Percentiles rank a stretch among this genome's conserved stretches.
These are phyloP conservation scores for Ptilorrhoa leucosticta DNA, from an alignment of 2,113 vertebrate genomes.

Conservation along the genomic window DNA sequence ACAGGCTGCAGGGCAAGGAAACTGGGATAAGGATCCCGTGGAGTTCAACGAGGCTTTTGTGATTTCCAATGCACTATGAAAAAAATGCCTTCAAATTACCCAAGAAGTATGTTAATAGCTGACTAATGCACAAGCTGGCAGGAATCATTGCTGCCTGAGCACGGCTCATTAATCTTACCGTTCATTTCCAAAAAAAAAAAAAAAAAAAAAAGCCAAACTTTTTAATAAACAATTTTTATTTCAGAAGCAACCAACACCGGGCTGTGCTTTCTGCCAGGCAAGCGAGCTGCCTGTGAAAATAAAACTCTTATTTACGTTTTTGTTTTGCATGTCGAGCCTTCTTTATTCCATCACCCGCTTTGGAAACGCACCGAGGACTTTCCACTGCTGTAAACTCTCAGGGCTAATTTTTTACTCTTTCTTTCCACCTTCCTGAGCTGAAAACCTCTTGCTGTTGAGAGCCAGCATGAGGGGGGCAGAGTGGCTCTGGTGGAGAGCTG, in stretches of 20 bases:
- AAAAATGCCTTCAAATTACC: slow-evolving; percentile 35
- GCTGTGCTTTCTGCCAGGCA: not conserved
- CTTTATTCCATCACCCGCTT: not conserved
- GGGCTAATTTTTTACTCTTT: not conserved
- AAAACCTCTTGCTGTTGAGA: not conserved
- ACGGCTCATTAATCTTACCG: slow-evolving; percentile 41
- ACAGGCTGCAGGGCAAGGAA: not conserved
- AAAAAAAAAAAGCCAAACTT: not conserved
- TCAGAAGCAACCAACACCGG: not conserved
- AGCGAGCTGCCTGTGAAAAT: not conserved
- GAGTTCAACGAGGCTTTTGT: slow-evolving; percentile 52
- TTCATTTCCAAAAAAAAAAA: not conserved
- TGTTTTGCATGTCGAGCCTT: not conserved
- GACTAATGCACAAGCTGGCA: slow-evolving; percentile 61
- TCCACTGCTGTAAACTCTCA: not conserved
- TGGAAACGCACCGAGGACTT: not conserved
- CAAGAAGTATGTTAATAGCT: slow-evolving; percentile 59
- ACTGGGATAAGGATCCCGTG: not conserved
- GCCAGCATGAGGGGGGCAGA: fast-evolving
- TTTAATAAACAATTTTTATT: slow-evolving; percentile 44
- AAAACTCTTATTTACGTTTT: not conserved
- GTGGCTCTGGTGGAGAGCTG: not conserved
- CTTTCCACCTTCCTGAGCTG: not conserved
- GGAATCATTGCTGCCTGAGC: slow-evolving; percentile 14
- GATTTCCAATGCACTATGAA: slow-evolving; percentile 37